Base-by-base conservation (phyloP, 1,140 invertebrate species). In the Sitodiplosis mosellana region DNA sequence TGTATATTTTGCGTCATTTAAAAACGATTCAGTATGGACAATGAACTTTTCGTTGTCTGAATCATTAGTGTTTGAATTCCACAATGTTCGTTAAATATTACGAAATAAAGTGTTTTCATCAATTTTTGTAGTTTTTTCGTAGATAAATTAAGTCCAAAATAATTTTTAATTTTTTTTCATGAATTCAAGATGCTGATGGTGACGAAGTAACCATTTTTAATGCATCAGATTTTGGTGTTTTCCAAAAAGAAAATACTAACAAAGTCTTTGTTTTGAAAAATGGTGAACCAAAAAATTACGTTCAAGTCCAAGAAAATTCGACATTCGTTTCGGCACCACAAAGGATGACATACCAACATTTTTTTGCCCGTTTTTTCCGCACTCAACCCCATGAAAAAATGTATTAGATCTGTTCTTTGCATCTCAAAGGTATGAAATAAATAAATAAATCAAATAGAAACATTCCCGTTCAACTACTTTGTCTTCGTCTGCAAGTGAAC, bases 401-500 rank as follows among this genome's bases (percentile, higher is more conserved):
- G n/a, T n/a, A n/a, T n/a, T n/a, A n/a, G n/a, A n/a, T n/a, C n/a
- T n/a, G n/a, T n/a, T n/a, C n/a, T n/a, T n/a, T n/a, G n/a, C n/a
- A n/a, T n/a, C n/a, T n/a, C n/a, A n/a, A n/a, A n/a, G n/a, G n/a
- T n/a, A n/a, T n/a, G n/a, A n/a, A n/a, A n/a, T n/a, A n/a, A n/a
- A n/a, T n/a, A n/a, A n/a, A n/a, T n/a, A n/a, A n/a, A n/a, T n/a
- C n/a, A n/a, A 15, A 94, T 99, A 56, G 96, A 96, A 55, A 98
- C 95, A 27, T 99, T 98, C 64, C 96, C 96, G 0, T 99, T 99
- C 69, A 99, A 99, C 69, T 96, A 96, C 93, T 96, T 36, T 97
- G 92, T 63, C 73, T 99, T 11, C 76, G 95, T 54, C 73, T 99
- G 33, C 96, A 99, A 80, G 89, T 93, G 1, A 99, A 99, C 69